Conservation (phyloP, 2,113 vertebrate species). For the Aviceda subcristata region DNA sequence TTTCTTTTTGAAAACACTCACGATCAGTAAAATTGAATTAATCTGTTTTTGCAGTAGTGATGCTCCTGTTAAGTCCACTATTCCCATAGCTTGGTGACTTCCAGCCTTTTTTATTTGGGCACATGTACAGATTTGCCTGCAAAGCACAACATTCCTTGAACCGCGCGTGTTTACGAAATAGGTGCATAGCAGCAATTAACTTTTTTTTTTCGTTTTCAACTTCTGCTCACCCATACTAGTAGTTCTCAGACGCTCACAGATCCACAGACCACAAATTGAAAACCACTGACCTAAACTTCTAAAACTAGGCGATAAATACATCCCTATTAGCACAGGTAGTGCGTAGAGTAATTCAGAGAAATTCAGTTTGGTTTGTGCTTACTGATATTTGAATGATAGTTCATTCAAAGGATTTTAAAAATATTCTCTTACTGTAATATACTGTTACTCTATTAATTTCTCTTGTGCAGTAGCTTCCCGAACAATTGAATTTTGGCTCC, state of each 20-base stretch:
- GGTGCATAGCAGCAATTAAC: not conserved
- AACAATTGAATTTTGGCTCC: not conserved
- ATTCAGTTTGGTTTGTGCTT: not conserved
- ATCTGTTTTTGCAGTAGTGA: not conserved
- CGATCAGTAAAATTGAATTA: not conserved
- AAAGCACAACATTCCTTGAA: rapidly evolving
- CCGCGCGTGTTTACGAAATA: rapidly evolving
- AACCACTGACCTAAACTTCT: not conserved
- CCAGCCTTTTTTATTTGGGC: not conserved
- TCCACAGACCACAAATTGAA: not conserved
- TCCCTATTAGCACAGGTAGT: not conserved
- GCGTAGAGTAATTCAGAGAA: not conserved
- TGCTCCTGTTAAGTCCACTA: not conserved
- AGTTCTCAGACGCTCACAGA: not conserved
- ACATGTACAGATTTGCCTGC: not conserved
- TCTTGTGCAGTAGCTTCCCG: not conserved
- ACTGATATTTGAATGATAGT: not conserved
- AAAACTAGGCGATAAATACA: not conserved
- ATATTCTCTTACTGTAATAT: not conserved
- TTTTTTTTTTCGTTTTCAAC: too few species aligned
- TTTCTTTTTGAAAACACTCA: not conserved
- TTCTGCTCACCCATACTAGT: not conserved
- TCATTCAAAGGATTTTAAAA: not conserved
- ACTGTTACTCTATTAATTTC: not conserved
- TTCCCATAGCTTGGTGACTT: not conserved